Evolutionary conservation across 92 coral and sea anemone genomes (phyloP), one percentile per base, ranked within the genome.

Genomic region (Epizoanthus illoricatus): DNA sequence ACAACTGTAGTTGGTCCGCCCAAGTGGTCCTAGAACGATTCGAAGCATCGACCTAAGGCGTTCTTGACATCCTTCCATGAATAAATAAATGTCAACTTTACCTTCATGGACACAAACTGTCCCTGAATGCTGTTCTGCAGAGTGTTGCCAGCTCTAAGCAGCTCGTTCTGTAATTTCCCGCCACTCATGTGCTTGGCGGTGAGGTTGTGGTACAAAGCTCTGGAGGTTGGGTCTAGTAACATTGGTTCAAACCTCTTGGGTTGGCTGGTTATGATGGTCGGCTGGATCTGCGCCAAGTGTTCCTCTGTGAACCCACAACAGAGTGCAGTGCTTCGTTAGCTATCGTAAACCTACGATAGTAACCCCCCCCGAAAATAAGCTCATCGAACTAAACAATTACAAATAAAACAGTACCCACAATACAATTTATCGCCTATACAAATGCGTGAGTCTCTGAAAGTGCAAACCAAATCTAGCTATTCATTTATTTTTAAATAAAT

Each of bases 31-130:
- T 15, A 68, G 7, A 65, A 7, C 33, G 39, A 65, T 7, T 65
- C 7, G 33, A 20, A 17, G 28, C n/a, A n/a, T 58, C 36, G 36
- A 45, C 49, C 9, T 45, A 2, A 45, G 8, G 49, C 7, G 49
- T 5, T 45, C 9, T 45, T 45, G 49, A 28, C 36, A 28, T 28
- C 36, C 1, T 28, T 28, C 36, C 8, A 13, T 12, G n/a, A 5
- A 58, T 15, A 17, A 5, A 58, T 15, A 17, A 17, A 7, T 63
- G 10, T 63, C 3, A 43, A 28, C 45, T 18, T 40, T 76, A 92
- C 97, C 97, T 88, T 88, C 57, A 92, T 86, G 36, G 90, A 89
- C n/a, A 76, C 76, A 62, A 88, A 90, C 56, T 90, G 94, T 41
- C 89, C 90, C 71, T 84, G 75, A 63, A 92, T 75, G 19, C 85